phyloP scores from a whole-genome alignment of 2,797 vertebrate genomes.

The Acanthopagrus latus region DNA sequence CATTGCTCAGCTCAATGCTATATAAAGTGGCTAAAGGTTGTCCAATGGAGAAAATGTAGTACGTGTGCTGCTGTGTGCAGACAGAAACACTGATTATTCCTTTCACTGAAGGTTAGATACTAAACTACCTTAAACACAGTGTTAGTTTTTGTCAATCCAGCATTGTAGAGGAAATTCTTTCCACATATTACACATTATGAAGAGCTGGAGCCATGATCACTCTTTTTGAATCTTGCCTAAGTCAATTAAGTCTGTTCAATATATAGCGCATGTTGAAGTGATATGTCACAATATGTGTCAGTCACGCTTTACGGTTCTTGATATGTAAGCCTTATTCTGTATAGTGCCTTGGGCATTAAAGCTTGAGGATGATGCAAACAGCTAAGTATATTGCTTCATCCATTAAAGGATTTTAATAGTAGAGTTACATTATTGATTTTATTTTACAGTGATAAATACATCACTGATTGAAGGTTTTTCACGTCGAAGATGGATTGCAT shows the following conservation, averaged over 20 bases:
- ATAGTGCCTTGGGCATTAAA: conserved; percentile 78
- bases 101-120: conserved; percentile 21
- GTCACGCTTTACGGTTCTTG: conserved; percentile 73
- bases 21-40: conserved; percentile 66
- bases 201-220: conserved; percentile 18
- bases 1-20: conserved; percentile 52
- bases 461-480: conserved; percentile 86
- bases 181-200: not conserved
- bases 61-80: conserved; percentile 32
- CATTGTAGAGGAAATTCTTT: conserved; percentile 24
- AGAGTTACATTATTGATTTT: conserved; percentile 87
- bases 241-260: conserved; percentile 47
- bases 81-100: conserved; percentile 38
- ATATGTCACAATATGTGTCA: conserved; percentile 75
- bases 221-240: conserved; percentile 24
- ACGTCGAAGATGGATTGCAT: conserved; percentile 79
- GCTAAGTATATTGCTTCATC: conserved; percentile 86
- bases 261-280: conserved; percentile 49
- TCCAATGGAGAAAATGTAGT: conserved; percentile 39
- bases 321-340: conserved; percentile 67
- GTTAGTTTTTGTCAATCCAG: not conserved
- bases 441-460: conserved; percentile 88
- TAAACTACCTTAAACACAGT: conserved; percentile 4
- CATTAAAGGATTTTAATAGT: conserved; percentile 89
- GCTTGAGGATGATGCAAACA: conserved; percentile 83